Base-by-base conservation (phyloP, 2,113 vertebrate species). In the Elachura formosa region DNA sequence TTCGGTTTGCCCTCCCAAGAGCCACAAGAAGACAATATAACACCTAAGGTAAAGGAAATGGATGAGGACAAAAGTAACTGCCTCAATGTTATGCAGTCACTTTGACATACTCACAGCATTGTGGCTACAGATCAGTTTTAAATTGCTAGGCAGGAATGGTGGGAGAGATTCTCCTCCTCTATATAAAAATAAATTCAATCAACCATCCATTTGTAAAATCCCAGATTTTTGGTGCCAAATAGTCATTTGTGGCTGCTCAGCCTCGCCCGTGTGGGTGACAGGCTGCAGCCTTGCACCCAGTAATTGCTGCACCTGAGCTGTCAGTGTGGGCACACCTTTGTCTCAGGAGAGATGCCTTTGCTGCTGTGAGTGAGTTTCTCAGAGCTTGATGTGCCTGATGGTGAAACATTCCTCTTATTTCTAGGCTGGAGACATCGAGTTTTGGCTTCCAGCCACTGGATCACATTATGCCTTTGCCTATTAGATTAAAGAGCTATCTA, bases 401-500 rank as follows among this genome's bases (percentile, higher is more conserved):
- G 49, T 73, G 59, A 80, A 84, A 84, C 25, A 7, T 82, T 48
- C 66, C 49, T 75, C 74, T 94, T 62, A 63, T 91, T 81, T 92
- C 64, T 71, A 77, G 64, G 76, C 91, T 52, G 48, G 22, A 87
- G 72, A 59, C 5, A 0, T 24, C 0, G 7, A 77, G 84, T 81
- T 92, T 91, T 96, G 92, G 92, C 95, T 87, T 73, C 54, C 78
- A 94, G 93, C 92, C 95, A 87, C 49, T 2, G 21, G 58, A 34
- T 64, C 49, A 29, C 93, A 69, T 94, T 93, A 94, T 90, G 82
- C 34, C 54, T 90, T 89, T 91, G 45, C 82, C 79, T 93, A 49
- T 89, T 94, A 87, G 87, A 93, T 94, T 95, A 94, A 96, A 96
- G 90, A 93, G 84, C 92, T 91, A 87, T 87, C 92, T 96, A 22